phyloP scores from a whole-genome alignment of 1,140 invertebrate genomes.

The Drosophila neocordata region DNA sequence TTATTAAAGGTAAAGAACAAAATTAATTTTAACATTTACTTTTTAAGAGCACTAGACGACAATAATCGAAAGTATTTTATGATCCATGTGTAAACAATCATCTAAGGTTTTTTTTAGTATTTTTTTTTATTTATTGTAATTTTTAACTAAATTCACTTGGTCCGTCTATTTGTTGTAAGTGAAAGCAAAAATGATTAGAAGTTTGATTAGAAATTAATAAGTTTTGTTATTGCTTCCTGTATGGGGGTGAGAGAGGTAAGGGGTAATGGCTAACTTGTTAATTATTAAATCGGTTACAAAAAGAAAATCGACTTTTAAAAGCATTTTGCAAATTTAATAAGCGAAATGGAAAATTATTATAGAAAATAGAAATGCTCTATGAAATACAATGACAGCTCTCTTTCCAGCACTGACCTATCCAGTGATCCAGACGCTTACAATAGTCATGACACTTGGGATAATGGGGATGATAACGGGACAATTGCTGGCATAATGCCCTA shows the following conservation, averaged over 20 bases:
- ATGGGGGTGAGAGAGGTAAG: neutral
- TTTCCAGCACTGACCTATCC: slow-evolving; percentile 74
- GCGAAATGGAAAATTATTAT: neutral
- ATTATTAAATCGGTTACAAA: neutral
- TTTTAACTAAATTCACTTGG: too few species aligned
- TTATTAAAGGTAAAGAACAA: too few species aligned
- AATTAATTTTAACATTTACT: too few species aligned
- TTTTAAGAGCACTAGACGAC: too few species aligned
- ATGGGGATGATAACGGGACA: slow-evolving; percentile 65
- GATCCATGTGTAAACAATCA: too few species aligned
- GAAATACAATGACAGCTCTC: slow-evolving; percentile 73
- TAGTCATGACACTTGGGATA: slow-evolving; percentile 72
- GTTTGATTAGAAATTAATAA: slow-evolving; percentile 2
- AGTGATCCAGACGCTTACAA: slow-evolving; percentile 71
- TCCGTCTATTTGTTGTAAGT: neutral
- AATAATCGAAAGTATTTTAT: too few species aligned
- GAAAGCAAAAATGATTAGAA: neutral
- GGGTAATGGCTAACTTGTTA: neutral
- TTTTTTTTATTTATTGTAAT: too few species aligned
- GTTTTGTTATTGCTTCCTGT: neutral
- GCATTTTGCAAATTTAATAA: slow-evolving; percentile 1
- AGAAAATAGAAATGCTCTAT: neutral
- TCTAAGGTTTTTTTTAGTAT: too few species aligned
- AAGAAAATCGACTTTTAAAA: neutral
- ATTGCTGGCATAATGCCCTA: slow-evolving; percentile 53